Conservation (phyloP, 2,797 vertebrate genomes). For the Cuculus canorus region DNA sequence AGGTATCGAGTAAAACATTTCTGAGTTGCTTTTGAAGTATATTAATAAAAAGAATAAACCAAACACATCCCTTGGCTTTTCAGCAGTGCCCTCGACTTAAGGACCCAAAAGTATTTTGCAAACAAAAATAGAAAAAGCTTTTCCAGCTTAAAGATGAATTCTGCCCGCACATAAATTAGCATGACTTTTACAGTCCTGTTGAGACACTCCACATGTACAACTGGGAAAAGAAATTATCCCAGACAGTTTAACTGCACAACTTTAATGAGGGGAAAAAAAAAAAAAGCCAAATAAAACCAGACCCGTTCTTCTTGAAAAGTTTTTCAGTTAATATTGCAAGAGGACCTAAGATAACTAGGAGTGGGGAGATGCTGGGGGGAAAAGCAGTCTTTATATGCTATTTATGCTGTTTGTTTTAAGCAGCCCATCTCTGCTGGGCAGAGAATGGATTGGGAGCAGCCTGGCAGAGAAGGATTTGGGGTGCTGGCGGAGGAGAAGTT, state of each 20-base stretch:
- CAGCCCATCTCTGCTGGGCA: background rate
- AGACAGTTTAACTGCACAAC: background rate
- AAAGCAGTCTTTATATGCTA: background rate
- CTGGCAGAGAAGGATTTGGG: too few relatives aligned
- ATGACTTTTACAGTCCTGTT: constrained; percentile 32
- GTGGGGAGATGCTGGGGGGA: background rate
- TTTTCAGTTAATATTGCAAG: background rate
- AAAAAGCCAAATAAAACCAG: background rate
- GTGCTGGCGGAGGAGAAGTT: too few relatives aligned
- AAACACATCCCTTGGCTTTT: constrained; percentile 5
- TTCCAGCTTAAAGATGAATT: constrained; percentile 28
- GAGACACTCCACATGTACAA: constrained; percentile 10
- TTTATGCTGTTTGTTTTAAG: background rate
- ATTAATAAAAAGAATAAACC: constrained; percentile 44
- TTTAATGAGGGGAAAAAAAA: background rate
- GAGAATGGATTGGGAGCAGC: background rate
- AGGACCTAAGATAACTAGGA: background rate
- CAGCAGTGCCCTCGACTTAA: background rate
- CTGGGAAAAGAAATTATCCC: constrained; percentile 21
- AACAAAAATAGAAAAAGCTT: constrained; percentile 17
- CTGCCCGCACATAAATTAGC: constrained; percentile 41
- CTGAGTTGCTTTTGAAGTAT: constrained; percentile 1
- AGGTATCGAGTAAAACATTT: background rate
- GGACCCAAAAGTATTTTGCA: constrained; percentile 26
- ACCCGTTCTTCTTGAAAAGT: background rate